Percentiles rank a stretch among this genome's conserved stretches.
These are phyloP conservation scores for Cantharis flavilabris DNA, from an alignment of 2,888 invertebrate genomes.

Conservation along the genomic window DNA sequence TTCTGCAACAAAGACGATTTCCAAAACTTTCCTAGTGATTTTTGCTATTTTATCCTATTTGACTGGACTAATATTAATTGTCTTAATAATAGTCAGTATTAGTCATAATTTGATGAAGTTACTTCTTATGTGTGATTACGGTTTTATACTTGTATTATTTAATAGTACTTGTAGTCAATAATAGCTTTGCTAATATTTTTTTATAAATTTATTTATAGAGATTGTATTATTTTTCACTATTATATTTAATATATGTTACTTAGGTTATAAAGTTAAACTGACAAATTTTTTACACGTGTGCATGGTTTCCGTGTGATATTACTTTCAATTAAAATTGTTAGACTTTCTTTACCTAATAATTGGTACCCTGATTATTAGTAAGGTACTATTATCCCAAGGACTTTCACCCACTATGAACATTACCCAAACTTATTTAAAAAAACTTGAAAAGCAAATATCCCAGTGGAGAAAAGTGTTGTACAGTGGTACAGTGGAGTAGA, in stretches of 20 bases:
- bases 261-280: neutral
- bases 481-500: too few species aligned
- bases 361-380: neutral
- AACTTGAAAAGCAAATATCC: too few species aligned
- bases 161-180: neutral
- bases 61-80: neutral
- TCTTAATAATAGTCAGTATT: neutral
- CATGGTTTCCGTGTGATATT: neutral
- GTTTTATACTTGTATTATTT: neutral
- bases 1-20: too few species aligned
- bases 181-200: neutral
- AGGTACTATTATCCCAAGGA: too few species aligned
- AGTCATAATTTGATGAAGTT: neutral
- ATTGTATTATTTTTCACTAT: neutral
- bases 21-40: too few species aligned
- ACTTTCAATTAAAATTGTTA: neutral
- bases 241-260: neutral
- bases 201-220: neutral
- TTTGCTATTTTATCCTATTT: too few species aligned
- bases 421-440: too few species aligned
- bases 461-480: too few species aligned
- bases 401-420: too few species aligned
- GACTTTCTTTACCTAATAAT: neutral
- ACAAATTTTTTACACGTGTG: neutral
- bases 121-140: neutral